These are phyloP conservation scores for Tipula vernalis DNA, from an alignment of 2,888 invertebrate genomes.

Conservation along the genomic window DNA sequence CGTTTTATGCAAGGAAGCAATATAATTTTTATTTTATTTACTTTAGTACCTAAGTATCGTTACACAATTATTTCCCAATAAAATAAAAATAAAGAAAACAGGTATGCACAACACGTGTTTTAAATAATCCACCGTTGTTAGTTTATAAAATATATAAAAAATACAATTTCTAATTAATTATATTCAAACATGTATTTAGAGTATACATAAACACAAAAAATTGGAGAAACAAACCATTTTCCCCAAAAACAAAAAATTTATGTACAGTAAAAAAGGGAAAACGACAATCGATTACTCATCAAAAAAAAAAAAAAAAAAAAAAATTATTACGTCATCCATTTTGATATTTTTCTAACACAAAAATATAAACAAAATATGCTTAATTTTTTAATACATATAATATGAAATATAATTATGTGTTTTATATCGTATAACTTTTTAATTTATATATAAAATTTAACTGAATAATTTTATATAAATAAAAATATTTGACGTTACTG, in stretches of 20 bases:
- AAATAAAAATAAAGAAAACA: neutral
- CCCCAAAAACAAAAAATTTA: neutral
- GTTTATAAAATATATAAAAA: neutral
- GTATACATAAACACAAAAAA: neutral
- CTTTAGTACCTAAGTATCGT: neutral
- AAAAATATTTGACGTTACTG: neutral
- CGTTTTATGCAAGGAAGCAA: neutral
- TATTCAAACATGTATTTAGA: neutral
- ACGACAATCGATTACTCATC: conserved; percentile 10
- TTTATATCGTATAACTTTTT: neutral
- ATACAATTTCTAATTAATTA: neutral
- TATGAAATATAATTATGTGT: neutral
- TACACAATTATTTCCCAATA: neutral
- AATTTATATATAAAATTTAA: neutral
- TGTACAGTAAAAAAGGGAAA: conserved; percentile 5
- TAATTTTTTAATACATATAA: neutral
- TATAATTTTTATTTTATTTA: neutral
- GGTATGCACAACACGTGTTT: neutral
- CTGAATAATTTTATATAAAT: neutral
- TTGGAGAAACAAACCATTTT: neutral
- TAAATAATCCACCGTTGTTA: neutral
- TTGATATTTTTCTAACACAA: conserved; percentile 7
- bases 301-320: neutral
- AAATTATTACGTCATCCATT: conserved; percentile 9
- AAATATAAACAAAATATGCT: neutral